Conservation (phyloP, 2,113 vertebrate genomes). For the Monopterus albus region DNA sequence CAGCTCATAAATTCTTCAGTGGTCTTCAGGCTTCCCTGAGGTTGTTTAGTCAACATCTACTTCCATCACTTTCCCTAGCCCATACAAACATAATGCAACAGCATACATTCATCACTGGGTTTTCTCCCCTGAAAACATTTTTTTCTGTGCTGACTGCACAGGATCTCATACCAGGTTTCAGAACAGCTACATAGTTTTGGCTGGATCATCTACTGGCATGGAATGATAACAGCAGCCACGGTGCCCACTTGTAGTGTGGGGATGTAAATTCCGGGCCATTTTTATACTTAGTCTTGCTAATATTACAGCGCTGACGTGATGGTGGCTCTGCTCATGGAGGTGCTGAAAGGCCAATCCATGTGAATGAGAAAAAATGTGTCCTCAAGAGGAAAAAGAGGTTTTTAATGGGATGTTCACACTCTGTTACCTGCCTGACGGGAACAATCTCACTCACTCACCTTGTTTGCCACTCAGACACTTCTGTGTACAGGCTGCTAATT, state of each 20-base stretch:
- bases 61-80: slow-evolving; percentile 46
- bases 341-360: slow-evolving; percentile 32
- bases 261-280: slow-evolving; percentile 21
- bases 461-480: slow-evolving; percentile 68
- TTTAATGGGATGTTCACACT: slow-evolving; percentile 73
- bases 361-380: slow-evolving; percentile 41
- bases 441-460: slow-evolving; percentile 69
- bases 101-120: slow-evolving; percentile 40
- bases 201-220: slow-evolving; percentile 18
- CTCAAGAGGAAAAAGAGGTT: slow-evolving; percentile 43
- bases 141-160: slow-evolving; percentile 20
- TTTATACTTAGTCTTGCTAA: slow-evolving; percentile 5
- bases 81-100: slow-evolving; percentile 42
- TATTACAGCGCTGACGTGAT: not conserved
- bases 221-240: slow-evolving; percentile 7
- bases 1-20: slow-evolving; percentile 65
- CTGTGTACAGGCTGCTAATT: slow-evolving; percentile 65
- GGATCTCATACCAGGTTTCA: slow-evolving; percentile 11
- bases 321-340: slow-evolving; percentile 7
- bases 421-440: slow-evolving; percentile 71
- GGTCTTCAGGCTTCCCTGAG: slow-evolving; percentile 46
- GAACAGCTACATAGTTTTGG: slow-evolving; percentile 11
- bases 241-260: slow-evolving; percentile 5
- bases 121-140: slow-evolving; percentile 26
- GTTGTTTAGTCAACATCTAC: slow-evolving; percentile 60